Base-by-base conservation (phyloP, 2,888 invertebrate genomes). In the Gastrophysa polygoni region DNA sequence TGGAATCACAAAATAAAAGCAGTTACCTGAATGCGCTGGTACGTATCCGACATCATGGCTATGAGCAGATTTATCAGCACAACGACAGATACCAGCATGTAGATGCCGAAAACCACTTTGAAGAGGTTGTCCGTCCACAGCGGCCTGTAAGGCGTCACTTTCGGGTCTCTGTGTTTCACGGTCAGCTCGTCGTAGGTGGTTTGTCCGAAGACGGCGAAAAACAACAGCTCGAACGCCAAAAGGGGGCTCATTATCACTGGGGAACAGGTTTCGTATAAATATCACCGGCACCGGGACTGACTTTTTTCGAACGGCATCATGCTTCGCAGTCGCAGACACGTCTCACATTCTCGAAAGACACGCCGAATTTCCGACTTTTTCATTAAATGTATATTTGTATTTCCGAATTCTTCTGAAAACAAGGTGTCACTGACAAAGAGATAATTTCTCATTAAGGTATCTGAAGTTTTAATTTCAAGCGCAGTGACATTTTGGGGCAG, bases 31-130 rank as follows among this genome's bases (percentile, higher is more conserved):
- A 98, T 98, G 80, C 97, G 90, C 84, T 98, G 98, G 85, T 99
- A 98, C 78, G 98, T 98, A 88, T 98, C 98, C 84, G 97, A 97
- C 97, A 98, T 98, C 98, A 98, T 98, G 86, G 98, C 98, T 89
- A 98, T 98, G 82, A 98, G 92, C 82, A 98, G 91, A 85, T 98
- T 98, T 85, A 98, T 95, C 79, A 98, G 90, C 81, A 98, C 98
- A 84, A 98, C 94, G 81, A 97, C 92, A 75, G 96, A 96, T 82
- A 98, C 95, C 89, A 98, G 90, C 90, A 98, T 91, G 89, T 98
- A 98, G 83, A 95, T 89, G 77, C 96, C 98, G 85, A 98, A 97
- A 77, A 96, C 91, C 81, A 93, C 85, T 86, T 93, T 93, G 88
- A 93, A 93, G 78, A 93, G 88, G 83, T 88, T 89, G 83, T 91